These are phyloP conservation scores for Cephalopterus ornatus DNA, from an alignment of 2,113 vertebrate genomes.

Conservation along the genomic window DNA sequence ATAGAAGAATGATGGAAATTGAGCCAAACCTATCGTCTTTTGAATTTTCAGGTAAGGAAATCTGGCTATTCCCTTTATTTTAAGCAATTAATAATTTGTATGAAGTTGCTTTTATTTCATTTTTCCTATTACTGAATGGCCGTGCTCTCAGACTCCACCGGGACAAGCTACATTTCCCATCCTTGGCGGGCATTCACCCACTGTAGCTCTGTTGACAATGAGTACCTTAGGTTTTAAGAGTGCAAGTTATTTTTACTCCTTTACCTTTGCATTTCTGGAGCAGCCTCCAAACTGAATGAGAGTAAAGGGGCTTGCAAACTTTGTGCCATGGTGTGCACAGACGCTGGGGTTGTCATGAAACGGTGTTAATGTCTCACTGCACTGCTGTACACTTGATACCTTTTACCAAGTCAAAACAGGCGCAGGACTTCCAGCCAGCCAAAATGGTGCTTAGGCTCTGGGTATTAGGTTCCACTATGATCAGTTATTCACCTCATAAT, in stretches of 20 bases:
- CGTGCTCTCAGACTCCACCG: not conserved
- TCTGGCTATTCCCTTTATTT: slow-evolving; percentile 62
- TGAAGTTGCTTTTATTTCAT: not conserved
- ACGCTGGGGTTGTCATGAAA: not conserved
- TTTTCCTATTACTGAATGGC: not conserved
- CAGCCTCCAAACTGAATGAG: not conserved
- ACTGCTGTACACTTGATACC: slow-evolving; percentile 44
- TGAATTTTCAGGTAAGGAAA: slow-evolving; percentile 64
- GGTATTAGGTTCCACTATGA: not conserved
- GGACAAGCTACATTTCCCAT: not conserved
- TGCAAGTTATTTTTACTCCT: slow-evolving; percentile 2
- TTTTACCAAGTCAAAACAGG: slow-evolving; percentile 74
- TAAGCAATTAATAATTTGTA: slow-evolving; percentile 23
- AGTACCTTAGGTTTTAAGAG: slow-evolving; percentile 27
- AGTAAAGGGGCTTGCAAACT: not conserved
- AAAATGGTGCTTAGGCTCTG: not conserved
- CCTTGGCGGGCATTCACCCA: not conserved
- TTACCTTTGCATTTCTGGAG: slow-evolving; percentile 4
- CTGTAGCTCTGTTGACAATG: slow-evolving; percentile 9
- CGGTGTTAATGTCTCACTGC: not conserved
- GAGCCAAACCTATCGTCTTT: slow-evolving; percentile 62
- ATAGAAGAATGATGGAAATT: slow-evolving; percentile 71
- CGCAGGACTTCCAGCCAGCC: slow-evolving; percentile 46
- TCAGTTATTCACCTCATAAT: slow-evolving; percentile 1
- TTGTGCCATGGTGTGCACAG: not conserved